Conservation (phyloP, 2,888 invertebrate genomes). For the Oasisia sp. region DNA sequence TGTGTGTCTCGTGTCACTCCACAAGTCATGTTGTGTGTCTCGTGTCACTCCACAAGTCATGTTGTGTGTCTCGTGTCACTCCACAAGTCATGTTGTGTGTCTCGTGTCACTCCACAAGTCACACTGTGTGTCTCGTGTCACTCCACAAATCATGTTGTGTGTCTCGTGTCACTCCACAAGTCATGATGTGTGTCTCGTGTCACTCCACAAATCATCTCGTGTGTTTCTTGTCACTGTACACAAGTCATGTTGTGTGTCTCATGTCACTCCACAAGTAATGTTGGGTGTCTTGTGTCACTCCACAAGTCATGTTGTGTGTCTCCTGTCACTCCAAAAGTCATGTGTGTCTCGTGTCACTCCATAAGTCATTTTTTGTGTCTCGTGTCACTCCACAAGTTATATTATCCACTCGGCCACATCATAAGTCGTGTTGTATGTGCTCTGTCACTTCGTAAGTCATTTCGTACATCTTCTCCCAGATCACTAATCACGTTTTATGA, state of each 20-base stretch:
- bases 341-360: neutral
- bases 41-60: neutral
- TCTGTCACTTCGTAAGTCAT: no score
- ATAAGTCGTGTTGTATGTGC: neutral
- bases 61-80: neutral
- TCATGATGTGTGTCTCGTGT: neutral
- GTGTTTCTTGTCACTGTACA: no score
- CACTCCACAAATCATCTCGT: no score
- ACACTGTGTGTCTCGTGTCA: neutral
- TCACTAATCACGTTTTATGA: no score
- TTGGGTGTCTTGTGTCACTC: neutral
- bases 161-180: neutral
- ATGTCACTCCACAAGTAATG: neutral
- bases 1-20: neutral
- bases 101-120: neutral
- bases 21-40: neutral
- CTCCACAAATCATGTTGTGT: neutral
- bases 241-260: no score
- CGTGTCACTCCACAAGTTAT: neutral
- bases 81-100: neutral
- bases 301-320: neutral
- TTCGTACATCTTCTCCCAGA: no score
- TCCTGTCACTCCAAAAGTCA: neutral
- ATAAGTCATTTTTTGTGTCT: neutral
- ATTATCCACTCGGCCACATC: neutral